Percentiles rank a stretch among this genome's conserved stretches.
Evolutionary conservation across 2,113 vertebrate genomes (phyloP).

Genomic region (Sylvicapra grimmia): DNA sequence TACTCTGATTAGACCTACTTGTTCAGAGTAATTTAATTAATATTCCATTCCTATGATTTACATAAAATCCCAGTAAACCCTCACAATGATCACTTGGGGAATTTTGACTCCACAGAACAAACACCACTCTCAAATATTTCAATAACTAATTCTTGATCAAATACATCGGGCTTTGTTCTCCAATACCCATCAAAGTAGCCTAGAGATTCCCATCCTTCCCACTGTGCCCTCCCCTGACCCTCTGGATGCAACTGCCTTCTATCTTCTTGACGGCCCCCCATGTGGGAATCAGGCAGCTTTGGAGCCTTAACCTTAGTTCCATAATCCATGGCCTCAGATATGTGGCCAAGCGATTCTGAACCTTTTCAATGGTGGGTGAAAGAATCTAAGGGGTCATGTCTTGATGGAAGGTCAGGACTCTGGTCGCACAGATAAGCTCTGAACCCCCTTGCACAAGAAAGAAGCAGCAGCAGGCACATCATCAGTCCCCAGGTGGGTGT

Average conservation of each 20-base stretch:
- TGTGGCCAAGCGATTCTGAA: no score
- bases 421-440: not conserved
- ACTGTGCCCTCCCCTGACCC: not conserved
- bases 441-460: not conserved
- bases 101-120: no score
- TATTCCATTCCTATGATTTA: no score
- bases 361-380: not conserved
- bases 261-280: no score
- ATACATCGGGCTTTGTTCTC: not conserved
- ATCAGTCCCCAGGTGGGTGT: not conserved
- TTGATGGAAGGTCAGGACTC: not conserved
- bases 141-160: not conserved
- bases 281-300: no score
- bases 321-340: no score
- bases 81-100: no score
- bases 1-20: not conserved
- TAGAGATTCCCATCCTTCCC: not conserved
- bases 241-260: not conserved
- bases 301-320: no score
- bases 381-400: not conserved
- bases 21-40: not conserved
- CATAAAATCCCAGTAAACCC: no score
- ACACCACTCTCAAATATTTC: no score
- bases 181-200: fast-evolving
- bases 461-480: not conserved